Base-by-base conservation (phyloP, 1,140 invertebrate species). In the Brachionus paranguensis region DNA sequence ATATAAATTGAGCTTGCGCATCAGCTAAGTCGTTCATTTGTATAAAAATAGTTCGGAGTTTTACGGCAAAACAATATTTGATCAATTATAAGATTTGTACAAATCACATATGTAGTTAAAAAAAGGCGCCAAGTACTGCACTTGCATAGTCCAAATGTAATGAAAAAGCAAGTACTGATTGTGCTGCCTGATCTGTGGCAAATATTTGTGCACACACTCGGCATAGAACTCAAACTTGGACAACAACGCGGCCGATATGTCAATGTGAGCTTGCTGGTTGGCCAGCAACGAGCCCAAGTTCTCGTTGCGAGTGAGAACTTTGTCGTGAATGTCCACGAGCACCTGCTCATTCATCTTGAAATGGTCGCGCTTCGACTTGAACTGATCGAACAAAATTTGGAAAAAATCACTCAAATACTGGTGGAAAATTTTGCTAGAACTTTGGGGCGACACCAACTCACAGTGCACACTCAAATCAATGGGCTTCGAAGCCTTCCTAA, bases 101-200 rank as follows among this genome's bases (percentile, higher is more conserved):
- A 68, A 64, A 47, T 81, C 78, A 47, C 53, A 81, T 68, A 81
- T 64, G 43, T 81, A 81, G 53, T 81, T 81, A 47, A 81, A 81
- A 60, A 81, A 68, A 3, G 78, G 78, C 53, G 78, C 78, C 53
- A 81, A 68, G 33, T 81, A 81, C 41, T 81, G 78, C 29, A 81
- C 78, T 43, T 81, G 78, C 78, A 81, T 81, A 0, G 78, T 81
- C 78, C 78, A 81, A 47, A 81, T 81, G 53, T 81, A 81, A n/a
- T 81, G 78, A 41, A 81, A 81, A 0, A 81, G 43, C 41, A 81
- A 68, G 24, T 64, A 81, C 29, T 81, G 78, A 37, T 81, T 60
- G 37, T 81, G 33, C 20, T 81, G 78, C 64, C 78, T 60, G 3
- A 81, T 81, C 24, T 81, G 78, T 29, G 78, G 78, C 53, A 81